These are phyloP conservation scores for Australoheros scitulus DNA, from an alignment of 2,113 vertebrate species.

Conservation along the genomic window DNA sequence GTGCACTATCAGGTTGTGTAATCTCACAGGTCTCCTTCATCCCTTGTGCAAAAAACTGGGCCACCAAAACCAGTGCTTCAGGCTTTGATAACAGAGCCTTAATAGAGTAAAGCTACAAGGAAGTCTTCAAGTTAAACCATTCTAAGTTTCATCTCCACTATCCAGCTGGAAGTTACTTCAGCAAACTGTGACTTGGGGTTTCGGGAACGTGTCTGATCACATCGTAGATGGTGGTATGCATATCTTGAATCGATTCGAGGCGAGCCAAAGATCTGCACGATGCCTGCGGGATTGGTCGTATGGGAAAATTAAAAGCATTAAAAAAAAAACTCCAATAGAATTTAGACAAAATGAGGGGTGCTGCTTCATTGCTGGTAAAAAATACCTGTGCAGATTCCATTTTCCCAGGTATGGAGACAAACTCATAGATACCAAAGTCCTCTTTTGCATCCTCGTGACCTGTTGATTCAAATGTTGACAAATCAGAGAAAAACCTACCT, in stretches of 20 bases:
- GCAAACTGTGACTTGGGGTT: conserved; percentile 74
- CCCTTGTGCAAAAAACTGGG: conserved; percentile 60
- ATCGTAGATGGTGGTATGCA: conserved; percentile 84
- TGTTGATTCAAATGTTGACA: conserved; percentile 63
- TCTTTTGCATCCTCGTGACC: conserved; percentile 93
- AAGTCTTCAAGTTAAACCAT: conserved; percentile 41
- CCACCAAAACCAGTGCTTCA: conserved; percentile 30
- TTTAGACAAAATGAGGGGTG: neutral
- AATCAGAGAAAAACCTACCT: neutral
- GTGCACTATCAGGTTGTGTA: conserved; percentile 57
- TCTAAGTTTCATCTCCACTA: conserved; percentile 2
- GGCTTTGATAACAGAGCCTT: conserved; percentile 33
- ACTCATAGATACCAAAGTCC: conserved; percentile 98
- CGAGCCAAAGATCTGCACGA: conserved; percentile 80
- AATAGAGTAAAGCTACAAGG: conserved; percentile 46
- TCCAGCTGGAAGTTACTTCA: conserved; percentile 53
- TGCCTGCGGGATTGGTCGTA: conserved; percentile 57
- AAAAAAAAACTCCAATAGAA: neutral
- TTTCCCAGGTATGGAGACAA: conserved; percentile 88
- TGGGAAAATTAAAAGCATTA: neutral
- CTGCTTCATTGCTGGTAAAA: neutral
- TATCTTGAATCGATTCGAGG: conserved; percentile 76
- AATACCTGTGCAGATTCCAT: conserved; percentile 84
- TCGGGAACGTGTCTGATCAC: conserved; percentile 82
- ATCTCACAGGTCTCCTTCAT: conserved; percentile 31